Conservation (phyloP, 92 coral and sea anemone genomes). For the Zoanthus sociatus region DNA sequence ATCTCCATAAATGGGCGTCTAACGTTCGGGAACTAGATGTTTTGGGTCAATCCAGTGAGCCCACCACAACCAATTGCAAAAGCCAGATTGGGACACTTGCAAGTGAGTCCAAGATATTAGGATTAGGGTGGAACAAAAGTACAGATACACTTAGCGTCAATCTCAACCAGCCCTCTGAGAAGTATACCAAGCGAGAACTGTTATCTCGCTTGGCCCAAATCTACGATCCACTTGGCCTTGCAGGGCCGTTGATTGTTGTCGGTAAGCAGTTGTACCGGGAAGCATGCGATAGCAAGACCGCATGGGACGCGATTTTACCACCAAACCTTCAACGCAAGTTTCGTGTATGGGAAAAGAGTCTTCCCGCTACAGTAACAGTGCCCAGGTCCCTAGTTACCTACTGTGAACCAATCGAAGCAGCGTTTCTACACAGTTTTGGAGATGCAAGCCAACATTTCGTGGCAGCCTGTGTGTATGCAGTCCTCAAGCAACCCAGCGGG, state of each 20-base stretch:
- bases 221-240: neutral
- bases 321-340: neutral
- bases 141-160: neutral
- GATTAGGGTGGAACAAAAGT: neutral
- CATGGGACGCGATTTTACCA: conserved; percentile 1
- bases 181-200: neutral
- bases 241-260: neutral
- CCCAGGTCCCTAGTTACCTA: neutral
- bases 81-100: neutral
- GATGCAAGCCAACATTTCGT: neutral
- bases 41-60: neutral
- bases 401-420: neutral
- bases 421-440: conserved; percentile 1
- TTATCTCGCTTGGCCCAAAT: neutral
- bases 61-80: no score
- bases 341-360: neutral
- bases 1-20: neutral
- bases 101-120: conserved; percentile 5
- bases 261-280: neutral
- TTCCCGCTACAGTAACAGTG: neutral
- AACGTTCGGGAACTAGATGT: neutral
- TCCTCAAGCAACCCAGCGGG: neutral
- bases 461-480: neutral
- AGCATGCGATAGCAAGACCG: neutral
- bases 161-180: neutral